Evolutionary conservation across 1,140 invertebrate genomes (phyloP), one percentile per base, ranked within the genome.

Genomic region (Pseudomyrmex concolor): DNA sequence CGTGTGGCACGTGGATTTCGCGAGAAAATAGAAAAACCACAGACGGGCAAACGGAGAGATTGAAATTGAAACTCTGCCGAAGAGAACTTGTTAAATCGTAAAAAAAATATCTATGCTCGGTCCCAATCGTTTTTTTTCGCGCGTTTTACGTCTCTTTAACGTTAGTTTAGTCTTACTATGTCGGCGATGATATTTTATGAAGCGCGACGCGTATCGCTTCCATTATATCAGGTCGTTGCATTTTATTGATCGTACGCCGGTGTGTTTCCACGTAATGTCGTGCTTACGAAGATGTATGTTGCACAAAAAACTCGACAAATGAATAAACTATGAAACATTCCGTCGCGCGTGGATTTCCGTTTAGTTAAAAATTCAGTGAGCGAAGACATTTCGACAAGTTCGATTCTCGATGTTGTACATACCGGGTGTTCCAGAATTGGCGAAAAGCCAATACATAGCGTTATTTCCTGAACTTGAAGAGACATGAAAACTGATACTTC

Each of bases 211-310:
- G 76, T 80, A 80, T 80, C 76, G 66, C 76, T 80, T 71, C 76
- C 76, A 80, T 80, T 80, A 80, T 80, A 80, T 80, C 76, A 80
- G 76, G 76, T 80, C 76, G 76, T 80, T 80, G 76, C 76, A 80
- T 80, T 80, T 80, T 80, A 80, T 80, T 80, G 76, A 80, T 80
- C 76, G 76, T 71, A 70, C 76, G 76, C 73, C 63, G 57, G 76
- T 71, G 76, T 71, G 76, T 71, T 80, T 80, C 76, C 76, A 80
- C 67, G 76, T 80, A 70, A 70, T 80, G 76, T 54, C 76, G 76
- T 80, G 76, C 76, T 59, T 50, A 55, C 66, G 54, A 80, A 80
- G 76, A 80, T 71, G 76, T 80, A 71, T 19, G 55, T 71, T 51
- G 76, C 43, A 80, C 5, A 34, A 7, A 34, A 34, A 34, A 70